These are phyloP conservation scores for Pampusana beccarii DNA, from an alignment of 2,113 vertebrate genomes.

Conservation along the genomic window DNA sequence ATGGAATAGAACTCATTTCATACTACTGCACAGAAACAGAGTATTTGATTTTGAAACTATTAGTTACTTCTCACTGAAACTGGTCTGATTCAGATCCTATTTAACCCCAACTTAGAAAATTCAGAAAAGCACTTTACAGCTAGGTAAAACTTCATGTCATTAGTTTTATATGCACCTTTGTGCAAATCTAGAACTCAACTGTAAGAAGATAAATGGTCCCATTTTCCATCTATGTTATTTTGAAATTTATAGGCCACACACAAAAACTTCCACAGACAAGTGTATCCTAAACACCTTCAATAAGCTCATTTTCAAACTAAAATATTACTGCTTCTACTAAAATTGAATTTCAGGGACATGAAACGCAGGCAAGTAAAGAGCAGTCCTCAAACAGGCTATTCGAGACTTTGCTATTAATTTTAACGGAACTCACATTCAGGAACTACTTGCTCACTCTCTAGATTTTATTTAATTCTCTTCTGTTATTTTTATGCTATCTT, in stretches of 20 bases:
- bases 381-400: not conserved
- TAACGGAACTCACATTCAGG: not conserved
- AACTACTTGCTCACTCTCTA: not conserved
- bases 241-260: not conserved
- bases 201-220: not conserved
- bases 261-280: not conserved
- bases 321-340: not conserved
- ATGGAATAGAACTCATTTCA: not conserved
- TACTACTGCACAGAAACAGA: not conserved
- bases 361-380: not conserved
- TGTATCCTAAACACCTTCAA: not conserved
- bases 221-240: not conserved
- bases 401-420: not conserved
- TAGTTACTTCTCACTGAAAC: not conserved
- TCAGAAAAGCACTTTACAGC: not conserved
- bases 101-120: not conserved
- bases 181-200: not conserved
- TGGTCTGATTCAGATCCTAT: not conserved
- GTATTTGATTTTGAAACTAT: not conserved
- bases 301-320: not conserved
- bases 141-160: accelerated
- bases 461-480: not conserved
- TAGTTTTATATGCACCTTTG: not conserved
- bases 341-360: not conserved
- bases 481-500: not conserved